Evolutionary conservation across 2,797 vertebrate genomes (phyloP), one percentile per base, ranked within the genome.

Genomic region (Sebastes steindachneri): DNA sequence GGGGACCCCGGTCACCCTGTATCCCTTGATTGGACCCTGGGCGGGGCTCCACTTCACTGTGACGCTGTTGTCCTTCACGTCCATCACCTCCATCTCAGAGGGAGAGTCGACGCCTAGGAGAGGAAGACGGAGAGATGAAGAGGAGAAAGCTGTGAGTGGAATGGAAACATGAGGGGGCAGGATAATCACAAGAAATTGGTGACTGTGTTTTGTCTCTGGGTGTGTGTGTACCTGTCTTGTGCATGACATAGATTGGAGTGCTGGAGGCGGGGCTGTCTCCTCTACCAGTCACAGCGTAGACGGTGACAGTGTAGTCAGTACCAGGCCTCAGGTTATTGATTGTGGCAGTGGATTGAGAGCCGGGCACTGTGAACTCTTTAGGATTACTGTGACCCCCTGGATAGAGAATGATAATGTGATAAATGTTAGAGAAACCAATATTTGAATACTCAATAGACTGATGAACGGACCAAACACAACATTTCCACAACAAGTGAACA

Each of bases 251-350:
- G 91, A 99, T 93, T 0, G 99, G 98, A 37, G 97, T 97, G 96
- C 98, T 99, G 90, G 97, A 97, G 1, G 97, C 98, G 0, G 99
- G 99, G 82, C 98, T 99, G 92, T 99, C 99, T 89, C 99, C 99
- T 91, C 99, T 96, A 23, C 98, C 98, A 0, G 98, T 99, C 71
- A 99, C 97, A 33, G 98, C 98, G 0, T 98, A 99, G 23, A 99
- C 95, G 0, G 98, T 99, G 89, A 99, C 93, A 3, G 95, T 98
- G 76, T 99, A 99, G 53, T 99, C 96, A 0, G 94, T 97, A 2
- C 97, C 99, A 4, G 99, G 98, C 48, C 95, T 97, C 73, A 99
- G 95, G 85, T 95, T 95, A 7, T 64, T 91, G 90, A 99, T 97
- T 4, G 96, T 97, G 45, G 97, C 97, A 6, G 96, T 96, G 63